Conservation (phyloP, 2,888 invertebrate species). For the Andrena marginata region DNA sequence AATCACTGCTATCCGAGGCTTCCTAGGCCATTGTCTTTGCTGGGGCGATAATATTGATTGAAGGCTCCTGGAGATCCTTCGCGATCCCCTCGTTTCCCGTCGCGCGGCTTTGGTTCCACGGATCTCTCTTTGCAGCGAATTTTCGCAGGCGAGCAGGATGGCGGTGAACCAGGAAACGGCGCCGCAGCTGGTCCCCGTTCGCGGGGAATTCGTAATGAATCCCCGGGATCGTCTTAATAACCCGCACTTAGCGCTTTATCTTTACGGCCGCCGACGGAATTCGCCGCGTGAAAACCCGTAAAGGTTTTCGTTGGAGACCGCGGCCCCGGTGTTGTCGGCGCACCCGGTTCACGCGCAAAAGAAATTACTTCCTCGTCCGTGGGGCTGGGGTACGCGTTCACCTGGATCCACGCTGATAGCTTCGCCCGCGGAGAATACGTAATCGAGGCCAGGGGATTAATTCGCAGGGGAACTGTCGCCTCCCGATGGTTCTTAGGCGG, state of each 20-base stretch:
- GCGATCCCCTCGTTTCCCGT: not conserved
- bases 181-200: not conserved
- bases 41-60: slow-evolving; percentile 30
- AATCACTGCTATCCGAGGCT: slow-evolving; percentile 36
- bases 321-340: not conserved
- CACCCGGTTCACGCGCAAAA: slow-evolving; percentile 35
- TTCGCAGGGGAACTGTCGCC: slow-evolving; percentile 26
- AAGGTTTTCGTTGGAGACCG: slow-evolving; percentile 27
- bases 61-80: slow-evolving; percentile 1
- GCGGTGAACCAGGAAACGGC: slow-evolving; percentile 21
- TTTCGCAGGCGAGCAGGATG: slow-evolving; percentile 8
- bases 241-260: slow-evolving; percentile 54
- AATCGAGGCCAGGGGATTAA: slow-evolving; percentile 38
- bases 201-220: slow-evolving; percentile 60
- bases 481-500: slow-evolving; percentile 23
- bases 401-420: slow-evolving; percentile 13
- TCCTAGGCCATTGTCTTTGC: slow-evolving; percentile 15
- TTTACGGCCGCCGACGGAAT: slow-evolving; percentile 38
- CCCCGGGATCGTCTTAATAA: slow-evolving; percentile 60
- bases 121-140: slow-evolving; percentile 1
- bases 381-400: not conserved
- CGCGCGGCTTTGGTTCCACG: not conserved
- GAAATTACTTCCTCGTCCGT: slow-evolving; percentile 40
- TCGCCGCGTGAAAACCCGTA: slow-evolving; percentile 46
- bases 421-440: slow-evolving; percentile 17